Base-by-base conservation (phyloP, 2,888 invertebrate species). In the Agelastica alni region DNA sequence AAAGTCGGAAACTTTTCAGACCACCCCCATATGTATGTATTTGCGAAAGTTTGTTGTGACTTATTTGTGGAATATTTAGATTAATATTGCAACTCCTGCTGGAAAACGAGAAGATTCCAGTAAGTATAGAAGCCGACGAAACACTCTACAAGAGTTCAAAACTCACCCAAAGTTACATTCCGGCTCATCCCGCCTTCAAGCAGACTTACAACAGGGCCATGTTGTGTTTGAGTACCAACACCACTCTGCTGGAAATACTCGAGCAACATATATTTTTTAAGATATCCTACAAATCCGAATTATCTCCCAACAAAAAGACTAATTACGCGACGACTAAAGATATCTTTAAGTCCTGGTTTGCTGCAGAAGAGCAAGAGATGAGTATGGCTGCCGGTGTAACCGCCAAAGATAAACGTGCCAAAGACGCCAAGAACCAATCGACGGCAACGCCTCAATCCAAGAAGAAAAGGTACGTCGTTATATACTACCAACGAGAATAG, bases 371-470 rank as follows among this genome's bases (percentile, higher is more conserved):
- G 61, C 77, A 78, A 2, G 78, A 80, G 53, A 78, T 83, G 61
- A 89, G 89, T 65, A 86, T 92, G 51, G 91, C 91, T 6, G 93
- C 93, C 42, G 92, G 89, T 44, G 88, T 89, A 58, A 89, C 90
- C 12, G 93, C 93, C 45, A 93, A 93, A 78, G 93, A 93, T 76
- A 93, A 93, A 75, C 83, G 93, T 36, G 85, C 88, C 58, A 93
- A 93, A 75, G 91, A 91, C 77, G 85, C 87, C 43, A 86, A 90
- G 76, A 87, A 91, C 74, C 80, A 83, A 62, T 73, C 74, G 4
- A 42, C 65, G 70, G 54, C 77, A 70, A 52, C 73, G 22, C 74
- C 76, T 3, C 70, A 70, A 46, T 67, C 72, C 9, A 78, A 77
- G 58, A 77, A 77, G 67, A 77, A 76, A 59, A 62, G 72, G 18